Evolutionary conservation across 2,888 invertebrate genomes (phyloP), one percentile per base, ranked within the genome.

Genomic region (Fragum fragum): DNA sequence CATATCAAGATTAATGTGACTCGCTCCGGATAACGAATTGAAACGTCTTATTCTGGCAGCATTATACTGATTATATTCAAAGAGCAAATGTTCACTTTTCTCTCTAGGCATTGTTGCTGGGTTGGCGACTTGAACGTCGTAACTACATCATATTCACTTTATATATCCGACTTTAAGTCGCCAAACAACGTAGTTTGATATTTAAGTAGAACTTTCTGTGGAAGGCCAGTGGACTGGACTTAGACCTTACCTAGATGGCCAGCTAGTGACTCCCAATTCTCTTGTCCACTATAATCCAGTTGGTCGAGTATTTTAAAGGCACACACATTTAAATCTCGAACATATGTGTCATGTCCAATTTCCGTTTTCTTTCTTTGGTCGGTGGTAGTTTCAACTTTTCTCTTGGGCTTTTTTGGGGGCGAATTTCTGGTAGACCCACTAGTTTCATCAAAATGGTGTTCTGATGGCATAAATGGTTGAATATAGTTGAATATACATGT

Each of bases 211-310:
- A n/a, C n/a, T n/a, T n/a, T n/a, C n/a, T n/a, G n/a, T n/a, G n/a
- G n/a, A n/a, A n/a, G n/a, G n/a, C n/a, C n/a, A n/a, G n/a, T n/a
- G n/a, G n/a, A n/a, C n/a, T n/a, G n/a, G n/a, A n/a, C n/a, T n/a
- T n/a, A n/a, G n/a, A 47, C 28, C 47, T 52, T 55, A 53, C 57
- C 74, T 11, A 74, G 66, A 32, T 74, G 39, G 18, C 53, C 74
- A 23, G 74, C 74, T 21, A 74, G 55, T 0, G 18, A 16, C 53
- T 66, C 14, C 74, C 74, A 74, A 14, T 61, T 59, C 36, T 74
- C 18, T 1, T 21, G 14, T 28, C 74, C 66, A 63, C 47, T 28
- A 16, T 53, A 47, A 36, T 74, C 74, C n/a, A 74, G 21, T 14
- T 23, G 21, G n/a, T 36, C 53, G 1, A 47, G 52, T 18, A 66